Evolutionary conservation across 2,888 invertebrate species (phyloP).

Genomic region (Coronaproctus castanopsis): DNA sequence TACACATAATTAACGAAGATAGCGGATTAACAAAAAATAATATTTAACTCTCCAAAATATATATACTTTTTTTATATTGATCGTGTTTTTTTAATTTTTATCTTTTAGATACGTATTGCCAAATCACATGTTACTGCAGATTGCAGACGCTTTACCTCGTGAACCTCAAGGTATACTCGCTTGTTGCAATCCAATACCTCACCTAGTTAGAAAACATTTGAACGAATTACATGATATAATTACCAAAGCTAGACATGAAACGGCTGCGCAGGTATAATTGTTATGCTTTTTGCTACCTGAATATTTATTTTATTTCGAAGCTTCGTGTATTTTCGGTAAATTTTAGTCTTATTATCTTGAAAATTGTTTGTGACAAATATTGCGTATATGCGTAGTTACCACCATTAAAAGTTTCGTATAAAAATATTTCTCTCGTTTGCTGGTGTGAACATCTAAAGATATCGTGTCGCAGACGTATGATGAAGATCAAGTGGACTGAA

Average conservation of each 20-base stretch:
- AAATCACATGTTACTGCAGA: slow-evolving; percentile 83
- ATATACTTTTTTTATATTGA: slow-evolving; percentile 1
- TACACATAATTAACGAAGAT: not conserved
- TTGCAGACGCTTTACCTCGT: slow-evolving; percentile 67
- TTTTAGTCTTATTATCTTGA: too few species aligned
- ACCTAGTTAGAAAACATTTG: slow-evolving; percentile 40
- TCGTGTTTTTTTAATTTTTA: not conserved
- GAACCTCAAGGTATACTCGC: slow-evolving; percentile 84
- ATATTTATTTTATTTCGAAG: too few species aligned
- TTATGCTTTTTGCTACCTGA: too few species aligned
- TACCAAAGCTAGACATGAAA: slow-evolving; percentile 44
- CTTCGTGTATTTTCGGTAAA: too few species aligned
- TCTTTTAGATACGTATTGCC: slow-evolving; percentile 64
- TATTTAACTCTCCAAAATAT: not conserved
- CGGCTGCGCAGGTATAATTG: slow-evolving; percentile 34
- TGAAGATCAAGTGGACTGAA: too few species aligned
- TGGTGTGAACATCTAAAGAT: too few species aligned
- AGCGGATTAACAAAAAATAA: not conserved
- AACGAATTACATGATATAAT: slow-evolving; percentile 43
- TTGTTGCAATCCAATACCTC: slow-evolving; percentile 83
- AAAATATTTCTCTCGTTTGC: too few species aligned
- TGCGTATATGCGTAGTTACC: too few species aligned
- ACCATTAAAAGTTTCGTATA: too few species aligned
- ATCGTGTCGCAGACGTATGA: too few species aligned
- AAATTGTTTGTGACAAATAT: too few species aligned